Base-by-base conservation (phyloP, 2,797 vertebrate species). In the Gallirallus australis region DNA sequence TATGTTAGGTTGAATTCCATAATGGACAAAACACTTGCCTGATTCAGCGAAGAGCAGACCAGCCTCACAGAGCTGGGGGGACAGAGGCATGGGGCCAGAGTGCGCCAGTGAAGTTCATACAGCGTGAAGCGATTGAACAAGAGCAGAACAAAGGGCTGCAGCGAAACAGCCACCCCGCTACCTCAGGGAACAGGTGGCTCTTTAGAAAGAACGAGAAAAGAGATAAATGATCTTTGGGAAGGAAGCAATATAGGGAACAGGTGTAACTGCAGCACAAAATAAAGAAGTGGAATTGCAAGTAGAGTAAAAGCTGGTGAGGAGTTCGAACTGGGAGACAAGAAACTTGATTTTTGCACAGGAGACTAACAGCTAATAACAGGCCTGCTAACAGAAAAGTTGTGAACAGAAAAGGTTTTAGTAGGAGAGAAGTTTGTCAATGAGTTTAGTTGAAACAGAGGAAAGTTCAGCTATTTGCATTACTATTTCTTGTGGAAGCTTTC, bases 201-300 rank as follows among this genome's bases (percentile, higher is more conserved):
- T 93, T 96, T 77, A 87, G 71, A 86, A 89, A 77, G 70, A 77
- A 84, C 30, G 24, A 79, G 66, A 95, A 89, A 93, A 84, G 56
- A 45, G 27, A 17, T 54, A 76, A 94, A 86, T n/a, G 14, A 66
- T 70, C 37, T 64, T 82, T 48, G 84, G 18, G n/a, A 66, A 53
- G 11, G 52, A 79, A 82, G 17, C 28, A 69, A 71, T 69, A 37
- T 23, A 64, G 12, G 50, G 61, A 96, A 61, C 69, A 93, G 85
- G 76, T 94, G 84, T 93, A 60, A 20, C 53, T 57, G 53, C 23
- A 76, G 25, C 20, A 65, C 8, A 42, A 86, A 88, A 69, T 28
- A 45, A 14, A 25, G 42, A 53, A 54, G 25, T 37, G 14, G 31
- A 86, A 78, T 40, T 66, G 35, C 60, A 82, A 84, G 28, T 39